Base-by-base conservation (phyloP, 2,888 invertebrate species). In the Anorthoa munda region DNA sequence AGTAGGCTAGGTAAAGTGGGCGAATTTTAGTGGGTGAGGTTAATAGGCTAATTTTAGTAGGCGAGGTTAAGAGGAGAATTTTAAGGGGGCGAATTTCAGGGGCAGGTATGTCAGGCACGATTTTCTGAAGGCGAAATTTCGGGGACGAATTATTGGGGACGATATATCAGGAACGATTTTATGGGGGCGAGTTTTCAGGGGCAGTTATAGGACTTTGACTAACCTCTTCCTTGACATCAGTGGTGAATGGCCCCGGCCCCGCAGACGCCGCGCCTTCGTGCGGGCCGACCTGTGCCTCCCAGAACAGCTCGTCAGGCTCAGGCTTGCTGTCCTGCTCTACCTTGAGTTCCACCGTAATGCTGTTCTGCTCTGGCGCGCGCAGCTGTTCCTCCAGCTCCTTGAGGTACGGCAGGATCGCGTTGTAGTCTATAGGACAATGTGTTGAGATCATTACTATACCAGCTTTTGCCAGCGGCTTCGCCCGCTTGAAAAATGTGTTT, bases 361-460 rank as follows among this genome's bases (percentile, higher is more conserved):
- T 1, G 17, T 23, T n/a, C n/a, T 46, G 53, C 1, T 89, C 91
- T 0, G 89, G 60, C 31, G 93, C 82, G 2, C 86, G 86, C 0
- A 95, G 67, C 55, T 95, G 93, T 0, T 94, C 94, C 55, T 95
- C 95, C 0, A 96, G 21, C 53, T 96, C 96, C 65, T 95, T 95
- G 5, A 96, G 77, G 76, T 96, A 96, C 0, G 96, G 96, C 48
- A 96, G 71, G 61, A 96, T 96, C 0, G 95, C 95, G 82, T 95
- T 95, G 89, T 94, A 96, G 77, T 96, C 96, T 96, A 39, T 9
- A 39, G 4, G 39, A 39, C 7, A 39, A 39, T 39, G 7, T 9
- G 9, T 39, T 39, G 39, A 39, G 39, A 7, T 39, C 9, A 39
- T 39, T 39, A 39, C 9, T 39, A 39, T 39, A 85, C 5, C 84